Base-by-base conservation (phyloP, 1,140 invertebrate genomes). In the Drosophila elegans region DNA sequence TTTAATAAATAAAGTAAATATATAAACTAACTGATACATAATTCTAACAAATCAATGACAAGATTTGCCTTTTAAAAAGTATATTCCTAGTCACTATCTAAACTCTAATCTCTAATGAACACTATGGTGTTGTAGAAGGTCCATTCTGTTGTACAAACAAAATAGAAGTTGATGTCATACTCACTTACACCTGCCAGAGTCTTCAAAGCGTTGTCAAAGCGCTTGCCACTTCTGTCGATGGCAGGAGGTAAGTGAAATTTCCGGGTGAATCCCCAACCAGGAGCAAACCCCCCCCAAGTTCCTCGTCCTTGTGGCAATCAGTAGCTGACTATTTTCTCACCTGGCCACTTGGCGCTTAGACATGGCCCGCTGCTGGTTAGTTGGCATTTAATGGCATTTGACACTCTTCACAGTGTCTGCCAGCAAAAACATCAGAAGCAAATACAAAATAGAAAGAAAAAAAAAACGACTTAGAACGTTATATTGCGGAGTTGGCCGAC, bases 301-400 rank as follows among this genome's bases (percentile, higher is more conserved):
- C 34, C 21, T 7, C 38, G 53, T 45, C 45, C 74, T 56, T 80
- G 66, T 62, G 83, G 69, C 83, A 86, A 86, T 86, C 83, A 86
- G 83, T 86, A 71, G 82, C 82, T 66, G 60, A 32, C 36, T 39
- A 56, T 54, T 67, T 64, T 76, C 59, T 72, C 66, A 88, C 69
- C 78, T 75, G 55, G 63, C 81, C 81, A 85, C 81, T 84, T 84
- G 67, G 55, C 42, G 51, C 62, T 59, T 53, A 52, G 27, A 68
- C 34, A 38, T 34, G 62, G 32, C 64, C 34, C 59, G 38, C 63
- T 52, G 73, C 78, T 74, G 66, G 34, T 82, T 86, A 86, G 82
- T 82, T 88, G 67, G 68, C 83, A 82, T 88, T 83, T 86, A 88
- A 88, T 86, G 83, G 67, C 83, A 88, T 80, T 86, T 86, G 79